phyloP scores from a whole-genome alignment of 2,797 vertebrate species.

The Arrhamphus sclerolepis region DNA sequence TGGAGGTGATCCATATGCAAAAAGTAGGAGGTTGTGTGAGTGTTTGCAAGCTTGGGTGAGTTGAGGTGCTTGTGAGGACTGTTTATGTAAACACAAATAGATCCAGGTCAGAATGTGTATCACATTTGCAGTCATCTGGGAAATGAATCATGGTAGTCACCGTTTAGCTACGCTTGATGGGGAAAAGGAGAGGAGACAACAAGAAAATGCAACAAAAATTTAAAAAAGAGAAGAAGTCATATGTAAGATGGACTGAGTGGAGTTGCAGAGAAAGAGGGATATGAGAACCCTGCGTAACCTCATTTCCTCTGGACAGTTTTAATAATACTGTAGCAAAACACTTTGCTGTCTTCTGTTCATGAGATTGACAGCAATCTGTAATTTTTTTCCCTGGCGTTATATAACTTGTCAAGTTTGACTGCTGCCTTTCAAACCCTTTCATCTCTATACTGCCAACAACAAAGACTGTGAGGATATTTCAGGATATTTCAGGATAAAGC shows the following conservation, averaged over 20 bases:
- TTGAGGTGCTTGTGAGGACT: too few species aligned
- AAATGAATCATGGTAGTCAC: too few species aligned
- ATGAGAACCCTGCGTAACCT: background rate
- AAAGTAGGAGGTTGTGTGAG: too few species aligned
- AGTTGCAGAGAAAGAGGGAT: background rate
- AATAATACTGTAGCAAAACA: conserved; percentile 12
- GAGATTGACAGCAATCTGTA: conserved; percentile 23
- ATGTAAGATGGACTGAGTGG: background rate
- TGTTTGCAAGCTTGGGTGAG: too few species aligned
- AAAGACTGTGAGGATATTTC: conserved; percentile 1
- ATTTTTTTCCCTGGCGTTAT: conserved; percentile 15
- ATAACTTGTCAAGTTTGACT: conserved; percentile 2
- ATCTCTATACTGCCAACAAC: conserved; percentile 3
- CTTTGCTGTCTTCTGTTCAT: conserved; percentile 1
- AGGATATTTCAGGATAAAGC: background rate
- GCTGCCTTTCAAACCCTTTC: conserved; percentile 4
- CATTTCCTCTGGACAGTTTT: conserved; percentile 22
- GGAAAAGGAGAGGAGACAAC: background rate
- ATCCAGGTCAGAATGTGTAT: too few species aligned
- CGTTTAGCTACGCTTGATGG: too few species aligned
- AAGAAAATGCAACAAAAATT: background rate
- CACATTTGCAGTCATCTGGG: too few species aligned
- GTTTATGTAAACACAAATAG: too few species aligned
- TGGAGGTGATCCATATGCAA: too few species aligned
- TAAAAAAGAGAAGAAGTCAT: background rate